Conservation (phyloP, 2,113 vertebrate genomes). For the Larimichthys crocea region DNA sequence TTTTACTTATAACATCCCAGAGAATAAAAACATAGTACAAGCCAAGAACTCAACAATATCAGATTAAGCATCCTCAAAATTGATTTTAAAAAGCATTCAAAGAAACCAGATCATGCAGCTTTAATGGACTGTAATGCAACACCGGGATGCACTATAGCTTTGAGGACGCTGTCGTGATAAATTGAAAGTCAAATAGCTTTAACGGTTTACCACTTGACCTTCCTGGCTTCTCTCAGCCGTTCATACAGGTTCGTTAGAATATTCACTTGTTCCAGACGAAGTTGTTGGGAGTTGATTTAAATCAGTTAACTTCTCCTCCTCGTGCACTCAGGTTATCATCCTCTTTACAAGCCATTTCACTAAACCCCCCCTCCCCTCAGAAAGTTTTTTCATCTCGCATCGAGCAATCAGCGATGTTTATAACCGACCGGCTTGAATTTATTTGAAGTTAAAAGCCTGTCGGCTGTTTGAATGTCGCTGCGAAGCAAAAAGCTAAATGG, state of each 20-base stretch:
- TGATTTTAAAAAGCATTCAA: too few relatives aligned
- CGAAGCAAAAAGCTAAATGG: conserved; percentile 2
- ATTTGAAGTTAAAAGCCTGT: background rate
- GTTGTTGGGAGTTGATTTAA: background rate
- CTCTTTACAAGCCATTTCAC: background rate
- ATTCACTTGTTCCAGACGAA: background rate
- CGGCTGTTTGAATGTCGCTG: background rate
- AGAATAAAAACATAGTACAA: too few relatives aligned
- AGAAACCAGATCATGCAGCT: background rate
- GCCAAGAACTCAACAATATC: too few relatives aligned
- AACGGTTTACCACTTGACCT: background rate
- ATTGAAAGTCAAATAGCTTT: background rate
- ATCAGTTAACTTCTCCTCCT: background rate
- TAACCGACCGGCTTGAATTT: background rate
- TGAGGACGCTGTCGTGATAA: background rate
- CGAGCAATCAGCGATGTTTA: background rate
- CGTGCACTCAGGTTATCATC: background rate
- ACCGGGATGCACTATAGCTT: background rate
- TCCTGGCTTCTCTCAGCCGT: background rate
- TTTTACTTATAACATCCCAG: background rate
- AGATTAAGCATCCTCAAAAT: too few relatives aligned
- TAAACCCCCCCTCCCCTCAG: background rate
- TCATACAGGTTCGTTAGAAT: background rate
- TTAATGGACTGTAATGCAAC: background rate
- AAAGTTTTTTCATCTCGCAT: background rate